These are phyloP conservation scores for Pelodiscus sinensis DNA, from an alignment of 2,113 vertebrate genomes.

Conservation along the genomic window DNA sequence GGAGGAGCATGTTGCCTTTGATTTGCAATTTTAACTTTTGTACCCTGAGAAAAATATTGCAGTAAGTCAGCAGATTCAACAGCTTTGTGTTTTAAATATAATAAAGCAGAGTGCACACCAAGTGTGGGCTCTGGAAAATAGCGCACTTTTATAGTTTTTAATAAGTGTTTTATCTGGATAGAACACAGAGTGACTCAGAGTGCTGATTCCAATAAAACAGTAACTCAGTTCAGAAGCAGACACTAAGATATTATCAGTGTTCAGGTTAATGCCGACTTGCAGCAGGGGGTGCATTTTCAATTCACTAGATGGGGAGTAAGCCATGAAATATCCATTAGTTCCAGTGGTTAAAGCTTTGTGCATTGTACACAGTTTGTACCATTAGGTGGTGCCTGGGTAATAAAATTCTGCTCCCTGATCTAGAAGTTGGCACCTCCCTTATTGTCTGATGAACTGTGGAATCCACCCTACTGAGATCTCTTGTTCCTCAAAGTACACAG, in stretches of 20 bases:
- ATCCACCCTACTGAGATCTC: not conserved
- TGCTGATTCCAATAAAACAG: not conserved
- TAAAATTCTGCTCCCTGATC: not conserved
- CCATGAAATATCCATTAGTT: not conserved
- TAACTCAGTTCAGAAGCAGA: not conserved
- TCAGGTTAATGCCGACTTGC: rapidly evolving
- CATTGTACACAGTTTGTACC: not conserved
- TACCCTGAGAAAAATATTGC: not conserved
- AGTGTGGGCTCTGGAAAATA: not conserved
- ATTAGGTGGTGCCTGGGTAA: not conserved
- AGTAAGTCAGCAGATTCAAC: not conserved
- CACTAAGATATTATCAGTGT: not conserved
- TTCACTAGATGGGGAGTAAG: not conserved
- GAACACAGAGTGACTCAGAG: not conserved
- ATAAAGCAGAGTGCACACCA: not conserved
- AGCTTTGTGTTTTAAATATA: not conserved
- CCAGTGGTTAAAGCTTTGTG: not conserved
- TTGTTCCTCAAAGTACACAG: not conserved
- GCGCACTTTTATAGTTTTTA: not conserved
- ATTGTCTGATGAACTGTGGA: not conserved
- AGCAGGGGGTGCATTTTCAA: not conserved
- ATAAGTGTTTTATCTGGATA: not conserved
- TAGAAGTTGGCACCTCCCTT: not conserved
- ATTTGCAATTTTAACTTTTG: not conserved
- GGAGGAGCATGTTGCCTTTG: not conserved